These are phyloP conservation scores for Scaptomyza reducta DNA, from an alignment of 2,888 invertebrate species.

Conservation along the genomic window DNA sequence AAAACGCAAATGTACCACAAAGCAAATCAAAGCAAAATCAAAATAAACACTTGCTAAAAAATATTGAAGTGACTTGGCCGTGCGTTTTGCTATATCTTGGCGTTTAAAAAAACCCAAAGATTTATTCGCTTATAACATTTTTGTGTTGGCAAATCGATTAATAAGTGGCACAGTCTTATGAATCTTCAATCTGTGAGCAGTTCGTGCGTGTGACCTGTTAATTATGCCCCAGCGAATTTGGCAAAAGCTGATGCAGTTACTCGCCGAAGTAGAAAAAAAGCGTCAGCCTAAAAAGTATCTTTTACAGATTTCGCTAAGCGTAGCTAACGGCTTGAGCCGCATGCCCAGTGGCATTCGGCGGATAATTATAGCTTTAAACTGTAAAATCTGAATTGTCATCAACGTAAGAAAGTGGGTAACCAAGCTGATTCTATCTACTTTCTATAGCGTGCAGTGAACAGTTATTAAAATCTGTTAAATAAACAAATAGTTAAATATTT, in stretches of 20 bases:
- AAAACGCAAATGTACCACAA: conserved; percentile 39
- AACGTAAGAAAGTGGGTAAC: conserved; percentile 1
- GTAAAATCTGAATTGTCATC: conserved; percentile 39
- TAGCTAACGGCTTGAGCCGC: conserved; percentile 44
- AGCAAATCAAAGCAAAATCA: conserved; percentile 41
- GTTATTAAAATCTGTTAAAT: not conserved
- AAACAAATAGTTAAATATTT: not conserved
- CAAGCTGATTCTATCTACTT: conserved; percentile 16
- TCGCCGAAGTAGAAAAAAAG: conserved; percentile 11
- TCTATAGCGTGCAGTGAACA: conserved; percentile 1
- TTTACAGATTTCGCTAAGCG: conserved; percentile 36
- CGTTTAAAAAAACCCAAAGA: conserved; percentile 42
- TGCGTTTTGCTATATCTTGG: conserved; percentile 17
- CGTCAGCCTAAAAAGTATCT: conserved; percentile 26
- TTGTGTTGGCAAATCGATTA: conserved; percentile 66
- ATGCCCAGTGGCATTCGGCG: conserved; percentile 56
- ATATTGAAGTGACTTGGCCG: conserved; percentile 39
- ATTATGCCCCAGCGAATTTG: conserved; percentile 69
- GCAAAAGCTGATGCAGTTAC: conserved; percentile 59
- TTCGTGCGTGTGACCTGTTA: conserved; percentile 59
- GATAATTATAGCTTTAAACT: conserved; percentile 40
- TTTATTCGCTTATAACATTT: conserved; percentile 32
- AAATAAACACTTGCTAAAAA: conserved; percentile 40
- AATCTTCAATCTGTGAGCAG: conserved; percentile 19
- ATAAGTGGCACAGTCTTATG: conserved; percentile 70